Evolutionary conservation across 2,888 invertebrate species (phyloP).

Genomic region (Agonopterix alstromeriana): DNA sequence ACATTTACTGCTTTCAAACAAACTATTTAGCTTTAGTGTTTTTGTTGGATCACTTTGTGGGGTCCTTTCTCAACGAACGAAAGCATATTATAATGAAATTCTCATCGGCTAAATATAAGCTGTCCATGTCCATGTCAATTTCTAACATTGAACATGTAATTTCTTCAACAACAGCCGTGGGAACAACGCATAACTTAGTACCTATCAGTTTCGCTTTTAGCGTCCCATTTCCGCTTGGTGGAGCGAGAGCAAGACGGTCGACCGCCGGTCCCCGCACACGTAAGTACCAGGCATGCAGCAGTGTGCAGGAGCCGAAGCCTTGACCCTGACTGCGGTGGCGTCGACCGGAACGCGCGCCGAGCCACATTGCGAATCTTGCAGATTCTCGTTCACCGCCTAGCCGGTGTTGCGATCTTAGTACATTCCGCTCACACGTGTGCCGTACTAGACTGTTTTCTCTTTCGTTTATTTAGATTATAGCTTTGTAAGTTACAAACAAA

Average conservation of each 20-base stretch:
- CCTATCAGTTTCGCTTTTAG: conserved; percentile 62
- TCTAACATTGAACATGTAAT: conserved; percentile 23
- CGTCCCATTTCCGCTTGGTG: conserved; percentile 50
- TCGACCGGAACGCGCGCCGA: conserved; percentile 73
- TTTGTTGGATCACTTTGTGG: conserved; percentile 16
- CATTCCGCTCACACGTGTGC: conserved; percentile 60
- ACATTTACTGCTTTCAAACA: conserved; percentile 34
- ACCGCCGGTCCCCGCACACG: conserved; percentile 24
- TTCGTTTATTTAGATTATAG: conserved; percentile 22
- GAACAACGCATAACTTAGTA: conserved; percentile 20
- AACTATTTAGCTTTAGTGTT: conserved; percentile 19
- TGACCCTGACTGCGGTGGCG: conserved; percentile 75
- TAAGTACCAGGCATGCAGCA: conserved; percentile 59
- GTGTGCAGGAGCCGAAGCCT: conserved; percentile 66
- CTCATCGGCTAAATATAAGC: conserved; percentile 7
- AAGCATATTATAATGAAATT: conserved; percentile 7
- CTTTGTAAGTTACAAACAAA: background rate
- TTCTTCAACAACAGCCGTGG: conserved; percentile 28
- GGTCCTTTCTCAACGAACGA: conserved; percentile 10
- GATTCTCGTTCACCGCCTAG: conserved; percentile 55
- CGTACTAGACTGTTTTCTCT: conserved; percentile 57
- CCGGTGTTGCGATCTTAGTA: conserved; percentile 58
- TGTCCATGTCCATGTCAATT: conserved; percentile 7
- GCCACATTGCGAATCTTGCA: conserved; percentile 61
- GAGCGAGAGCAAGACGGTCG: conserved; percentile 38